Percentiles rank a stretch among this genome's conserved stretches.
These are phyloP conservation scores for Aradophagus sp. DNA, from an alignment of 1,140 invertebrate species.

Conservation along the genomic window DNA sequence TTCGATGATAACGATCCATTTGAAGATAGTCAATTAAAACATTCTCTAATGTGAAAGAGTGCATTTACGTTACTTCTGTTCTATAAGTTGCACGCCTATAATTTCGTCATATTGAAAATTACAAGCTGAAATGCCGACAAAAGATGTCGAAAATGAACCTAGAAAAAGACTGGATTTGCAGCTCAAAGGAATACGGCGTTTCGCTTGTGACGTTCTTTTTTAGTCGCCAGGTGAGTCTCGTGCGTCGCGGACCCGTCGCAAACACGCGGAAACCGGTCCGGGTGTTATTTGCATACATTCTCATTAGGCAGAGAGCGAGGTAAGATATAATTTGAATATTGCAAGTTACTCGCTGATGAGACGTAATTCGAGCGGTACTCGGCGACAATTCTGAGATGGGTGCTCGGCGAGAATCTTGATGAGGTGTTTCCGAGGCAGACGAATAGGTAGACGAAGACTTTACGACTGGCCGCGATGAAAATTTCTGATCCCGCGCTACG, in stretches of 20 bases:
- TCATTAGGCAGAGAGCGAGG: conserved; percentile 60
- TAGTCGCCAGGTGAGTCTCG: conserved; percentile 5
- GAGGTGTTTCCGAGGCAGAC: conserved; percentile 62
- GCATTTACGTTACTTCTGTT: too few relatives aligned
- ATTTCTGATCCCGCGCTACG: conserved; percentile 55
- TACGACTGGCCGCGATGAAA: conserved; percentile 56
- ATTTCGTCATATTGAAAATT: too few relatives aligned
- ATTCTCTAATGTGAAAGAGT: too few relatives aligned
- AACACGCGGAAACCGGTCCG: conserved; percentile 23
- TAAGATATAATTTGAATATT: conserved; percentile 68
- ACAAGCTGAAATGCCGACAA: too few relatives aligned
- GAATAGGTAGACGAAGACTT: conserved; percentile 53
- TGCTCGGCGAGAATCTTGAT: conserved; percentile 62
- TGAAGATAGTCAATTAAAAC: too few relatives aligned
- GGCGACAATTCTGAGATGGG: conserved; percentile 60
- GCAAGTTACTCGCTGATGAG: conserved; percentile 70
- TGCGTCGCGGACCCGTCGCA: conserved; percentile 11
- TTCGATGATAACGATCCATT: too few relatives aligned
- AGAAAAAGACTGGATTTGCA: conserved; percentile 30
- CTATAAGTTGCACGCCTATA: too few relatives aligned
- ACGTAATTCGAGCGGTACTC: conserved; percentile 66
- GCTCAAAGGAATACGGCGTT: conserved; percentile 24
- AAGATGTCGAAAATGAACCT: conserved; percentile 12
- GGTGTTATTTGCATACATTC: conserved; percentile 70
- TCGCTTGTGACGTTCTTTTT: conserved; percentile 25